Conservation (phyloP, 1,140 invertebrate species). For the Gonatopus flavifemur region DNA sequence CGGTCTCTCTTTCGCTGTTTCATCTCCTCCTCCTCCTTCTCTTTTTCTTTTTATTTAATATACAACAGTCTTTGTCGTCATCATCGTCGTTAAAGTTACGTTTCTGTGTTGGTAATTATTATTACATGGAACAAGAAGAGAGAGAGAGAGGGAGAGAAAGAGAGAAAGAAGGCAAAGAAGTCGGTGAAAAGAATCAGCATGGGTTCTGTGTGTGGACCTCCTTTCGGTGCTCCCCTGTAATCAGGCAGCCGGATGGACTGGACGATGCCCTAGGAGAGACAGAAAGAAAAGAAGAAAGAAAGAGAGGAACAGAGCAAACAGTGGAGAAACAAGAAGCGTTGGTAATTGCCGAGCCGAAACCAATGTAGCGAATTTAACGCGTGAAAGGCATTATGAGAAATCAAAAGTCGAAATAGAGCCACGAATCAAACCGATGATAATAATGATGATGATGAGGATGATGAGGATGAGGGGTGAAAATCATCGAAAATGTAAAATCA, state of each 20-base stretch:
- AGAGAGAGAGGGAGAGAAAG: neutral
- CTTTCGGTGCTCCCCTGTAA: slow-evolving; percentile 40
- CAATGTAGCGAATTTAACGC: no score
- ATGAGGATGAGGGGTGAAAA: no score
- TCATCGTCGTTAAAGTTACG: no score
- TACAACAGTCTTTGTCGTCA: no score
- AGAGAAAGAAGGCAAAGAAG: neutral
- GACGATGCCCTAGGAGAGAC: slow-evolving; percentile 2
- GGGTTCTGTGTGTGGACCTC: slow-evolving; percentile 28
- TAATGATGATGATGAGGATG: no score
- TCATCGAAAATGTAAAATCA: no score
- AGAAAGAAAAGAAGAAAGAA: slow-evolving; percentile 14
- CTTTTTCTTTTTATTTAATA: no score
- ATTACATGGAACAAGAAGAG: slow-evolving; percentile 21
- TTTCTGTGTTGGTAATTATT: slow-evolving; percentile 38
- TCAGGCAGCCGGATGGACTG: slow-evolving; percentile 25
- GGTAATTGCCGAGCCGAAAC: no score
- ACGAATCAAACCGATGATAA: no score
- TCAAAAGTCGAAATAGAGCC: no score
- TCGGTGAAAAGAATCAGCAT: slow-evolving; percentile 27
- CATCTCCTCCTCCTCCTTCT: slow-evolving; percentile 11
- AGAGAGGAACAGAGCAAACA: neutral
- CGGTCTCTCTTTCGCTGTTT: slow-evolving; percentile 20
- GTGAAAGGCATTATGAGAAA: no score
- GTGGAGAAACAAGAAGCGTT: slow-evolving; percentile 1